Percentiles rank a stretch among this genome's conserved stretches.
Conservation (phyloP, 2,888 invertebrate species). For the Drosophila colorata region DNA sequence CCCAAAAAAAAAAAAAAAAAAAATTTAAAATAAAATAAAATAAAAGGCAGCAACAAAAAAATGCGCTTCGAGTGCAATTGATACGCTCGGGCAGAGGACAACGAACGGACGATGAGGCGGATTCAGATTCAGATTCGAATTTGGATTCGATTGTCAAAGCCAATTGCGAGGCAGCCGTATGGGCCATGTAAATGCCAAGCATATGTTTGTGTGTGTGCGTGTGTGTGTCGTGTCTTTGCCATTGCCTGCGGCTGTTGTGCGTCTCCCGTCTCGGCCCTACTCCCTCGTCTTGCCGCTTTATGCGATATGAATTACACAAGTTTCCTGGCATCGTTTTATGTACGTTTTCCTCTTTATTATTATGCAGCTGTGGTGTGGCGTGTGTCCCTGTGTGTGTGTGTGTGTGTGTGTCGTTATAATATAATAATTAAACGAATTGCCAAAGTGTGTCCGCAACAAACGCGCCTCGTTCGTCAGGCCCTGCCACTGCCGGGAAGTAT, state of each 20-base stretch:
- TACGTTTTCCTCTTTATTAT: slow-evolving; percentile 78
- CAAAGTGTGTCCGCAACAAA: slow-evolving; percentile 79
- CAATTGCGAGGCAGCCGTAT: slow-evolving; percentile 49
- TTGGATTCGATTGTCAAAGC: slow-evolving; percentile 77
- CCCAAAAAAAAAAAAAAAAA: slow-evolving; percentile 34
- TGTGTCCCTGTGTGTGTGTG: slow-evolving; percentile 12
- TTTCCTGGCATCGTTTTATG: slow-evolving; percentile 77
- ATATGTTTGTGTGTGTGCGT: slow-evolving; percentile 17
- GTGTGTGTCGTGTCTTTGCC: slow-evolving; percentile 28
- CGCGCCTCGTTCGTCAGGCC: slow-evolving; percentile 67
- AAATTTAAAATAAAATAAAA: slow-evolving; percentile 10
- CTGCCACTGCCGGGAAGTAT: slow-evolving; percentile 19
- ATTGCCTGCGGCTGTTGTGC: slow-evolving; percentile 59
- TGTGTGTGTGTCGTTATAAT: slow-evolving; percentile 61
- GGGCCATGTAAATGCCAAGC: slow-evolving; percentile 64
- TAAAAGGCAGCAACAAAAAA: slow-evolving; percentile 28
- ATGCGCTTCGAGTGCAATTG: slow-evolving; percentile 64
- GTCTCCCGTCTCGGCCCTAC: slow-evolving; percentile 9
- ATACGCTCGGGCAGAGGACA: slow-evolving; percentile 59
- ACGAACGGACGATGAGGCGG: slow-evolving; percentile 47
- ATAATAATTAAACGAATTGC: slow-evolving; percentile 84
- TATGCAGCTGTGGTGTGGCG: slow-evolving; percentile 49
- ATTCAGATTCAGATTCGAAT: slow-evolving; percentile 54
- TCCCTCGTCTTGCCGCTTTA: slow-evolving; percentile 41
- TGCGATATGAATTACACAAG: slow-evolving; percentile 80